Evolutionary conservation across 2,797 vertebrate genomes (phyloP), one percentile per base, ranked within the genome.

Genomic region (Chaenodraco wilsoni): DNA sequence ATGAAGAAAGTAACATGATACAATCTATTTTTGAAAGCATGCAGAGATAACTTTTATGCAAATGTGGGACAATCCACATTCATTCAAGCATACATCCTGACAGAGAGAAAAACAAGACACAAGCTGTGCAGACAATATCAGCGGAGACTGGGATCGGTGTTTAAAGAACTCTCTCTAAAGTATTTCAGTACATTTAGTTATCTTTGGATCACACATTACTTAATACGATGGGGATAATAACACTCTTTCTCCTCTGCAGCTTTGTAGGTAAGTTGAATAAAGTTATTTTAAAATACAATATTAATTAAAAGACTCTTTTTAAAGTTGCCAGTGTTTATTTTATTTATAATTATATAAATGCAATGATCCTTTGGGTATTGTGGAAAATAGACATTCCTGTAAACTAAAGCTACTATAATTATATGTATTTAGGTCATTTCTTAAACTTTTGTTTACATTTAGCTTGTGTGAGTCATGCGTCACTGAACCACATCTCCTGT

Each of bases 401-500:
- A 14, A 23, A 60, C 44, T 19, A 60, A 40, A 62, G 33, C 3
- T 13, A 11, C 3, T 27, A 7, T 44, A 11, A n/a, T 5, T 56
- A 27, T 27, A 27, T 27, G 23, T 27, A 27, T 27, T 27, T 27
- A 27, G 23, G 23, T 27, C 3, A 27, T 27, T 27, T 27, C 23
- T 27, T 27, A 23, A 17, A 50, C 17, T 9, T 23, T 56, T 52
- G 48, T 76, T 61, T 23, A 52, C n/a, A 33, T 74, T 69, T 71
- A 66, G 48, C 45, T 64, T 7, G 19, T 64, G 45, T 68, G 5
- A 45, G 88, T 88, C 89, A 63, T 71, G 91, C 92, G 92, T 82
- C 90, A 91, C 27, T 94, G 92, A 91, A 84, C 88, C 90, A 65
- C 7, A 83, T 89, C 78, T 92, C 93, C 93, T 84, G 74, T 69